These are phyloP conservation scores for Caenorhabditis sp. DNA, from an alignment of 2,888 invertebrate species.

Conservation along the genomic window DNA sequence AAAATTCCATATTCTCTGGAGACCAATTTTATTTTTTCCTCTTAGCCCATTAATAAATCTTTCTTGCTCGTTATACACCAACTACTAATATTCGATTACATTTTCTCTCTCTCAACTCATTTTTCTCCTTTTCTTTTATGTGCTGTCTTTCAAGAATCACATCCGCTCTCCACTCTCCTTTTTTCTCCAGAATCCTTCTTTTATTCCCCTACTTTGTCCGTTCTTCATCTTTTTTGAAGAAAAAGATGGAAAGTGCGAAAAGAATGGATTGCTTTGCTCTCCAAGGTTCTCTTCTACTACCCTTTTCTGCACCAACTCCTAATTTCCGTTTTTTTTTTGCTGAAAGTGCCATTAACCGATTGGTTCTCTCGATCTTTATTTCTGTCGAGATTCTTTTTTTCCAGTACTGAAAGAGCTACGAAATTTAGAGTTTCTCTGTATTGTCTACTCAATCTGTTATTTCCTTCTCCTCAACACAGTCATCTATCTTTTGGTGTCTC, in stretches of 20 bases:
- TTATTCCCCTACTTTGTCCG: slow-evolving; percentile 17
- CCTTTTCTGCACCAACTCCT: neutral
- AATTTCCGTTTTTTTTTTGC: slow-evolving; percentile 14
- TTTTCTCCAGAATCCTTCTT: slow-evolving; percentile 25
- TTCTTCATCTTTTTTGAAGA: slow-evolving; percentile 19
- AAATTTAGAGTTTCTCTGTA: too few relatives aligned
- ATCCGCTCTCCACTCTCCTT: slow-evolving; percentile 12
- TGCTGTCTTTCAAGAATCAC: slow-evolving; percentile 31
- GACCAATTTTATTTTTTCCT: neutral
- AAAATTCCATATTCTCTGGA: neutral
- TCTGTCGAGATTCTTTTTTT: too few relatives aligned
- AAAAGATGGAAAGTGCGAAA: slow-evolving; percentile 35
- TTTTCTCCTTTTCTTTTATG: slow-evolving; percentile 21
- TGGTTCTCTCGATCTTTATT: neutral
- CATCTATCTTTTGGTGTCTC: slow-evolving; percentile 5
- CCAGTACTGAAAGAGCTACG: neutral
- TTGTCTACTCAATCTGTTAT: neutral
- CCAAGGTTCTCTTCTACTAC: neutral
- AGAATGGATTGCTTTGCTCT: slow-evolving; percentile 35
- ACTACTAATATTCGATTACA: slow-evolving; percentile 33
- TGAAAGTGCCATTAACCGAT: slow-evolving; percentile 11
- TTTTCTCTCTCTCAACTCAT: slow-evolving; percentile 24
- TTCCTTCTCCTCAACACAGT: neutral
- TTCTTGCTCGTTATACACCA: slow-evolving; percentile 22
- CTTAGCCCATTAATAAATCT: neutral